Percentiles rank a stretch among this genome's conserved stretches.
These are phyloP conservation scores for Chaetops frenatus DNA, from an alignment of 2,113 vertebrate genomes.

Conservation along the genomic window DNA sequence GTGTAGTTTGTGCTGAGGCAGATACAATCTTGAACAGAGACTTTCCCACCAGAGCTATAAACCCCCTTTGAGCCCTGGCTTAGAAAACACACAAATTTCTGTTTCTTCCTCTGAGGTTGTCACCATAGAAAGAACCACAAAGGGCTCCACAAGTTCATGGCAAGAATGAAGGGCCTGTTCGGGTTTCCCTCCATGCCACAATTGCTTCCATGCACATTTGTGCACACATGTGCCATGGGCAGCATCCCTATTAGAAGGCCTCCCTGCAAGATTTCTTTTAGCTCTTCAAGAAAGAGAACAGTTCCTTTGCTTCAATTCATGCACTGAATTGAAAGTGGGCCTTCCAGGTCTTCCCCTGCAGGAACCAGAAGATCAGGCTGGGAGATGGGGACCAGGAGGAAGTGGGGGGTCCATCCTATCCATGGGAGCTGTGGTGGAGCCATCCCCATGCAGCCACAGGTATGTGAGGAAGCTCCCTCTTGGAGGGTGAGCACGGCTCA, in stretches of 20 bases:
- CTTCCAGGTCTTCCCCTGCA: neutral
- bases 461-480: fast-evolving
- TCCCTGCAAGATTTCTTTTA: neutral
- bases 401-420: neutral
- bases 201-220: neutral
- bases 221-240: neutral
- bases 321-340: neutral
- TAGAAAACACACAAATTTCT: neutral
- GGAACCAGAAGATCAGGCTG: neutral
- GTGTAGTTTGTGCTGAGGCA: neutral
- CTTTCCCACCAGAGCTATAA: neutral
- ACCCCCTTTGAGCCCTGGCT: neutral
- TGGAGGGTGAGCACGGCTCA: fast-evolving
- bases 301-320: neutral
- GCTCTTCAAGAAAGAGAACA: neutral
- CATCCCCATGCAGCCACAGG: fast-evolving
- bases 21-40: neutral
- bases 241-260: neutral
- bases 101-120: neutral
- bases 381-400: neutral
- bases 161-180: neutral
- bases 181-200: neutral
- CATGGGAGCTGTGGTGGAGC: neutral
- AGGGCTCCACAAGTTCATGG: neutral
- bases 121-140: neutral